A percentile compares a stretch with the other conserved stretches of the same genome.
Conservation (phyloP, 2,888 invertebrate genomes). For the Thecocarcelia acutangulata region DNA sequence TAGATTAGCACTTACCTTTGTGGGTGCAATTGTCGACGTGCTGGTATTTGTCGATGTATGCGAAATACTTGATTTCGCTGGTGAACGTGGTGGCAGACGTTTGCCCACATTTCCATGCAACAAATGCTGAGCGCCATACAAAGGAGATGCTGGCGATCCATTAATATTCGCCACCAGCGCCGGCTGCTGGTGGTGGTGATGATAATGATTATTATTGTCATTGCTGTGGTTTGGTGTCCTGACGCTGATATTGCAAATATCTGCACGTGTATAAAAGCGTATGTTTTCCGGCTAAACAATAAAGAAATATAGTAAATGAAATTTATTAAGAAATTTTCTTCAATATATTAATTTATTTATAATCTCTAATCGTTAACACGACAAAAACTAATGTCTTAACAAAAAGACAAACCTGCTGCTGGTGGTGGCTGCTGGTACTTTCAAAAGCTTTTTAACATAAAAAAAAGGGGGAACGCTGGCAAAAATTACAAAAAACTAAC, state of each 20-base stretch:
- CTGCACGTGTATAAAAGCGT: slow-evolving; percentile 76
- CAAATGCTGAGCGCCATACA: slow-evolving; percentile 59
- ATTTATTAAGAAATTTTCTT: slow-evolving; percentile 38
- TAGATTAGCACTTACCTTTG: slow-evolving; percentile 71
- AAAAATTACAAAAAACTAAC: too few relatives aligned
- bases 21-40: slow-evolving; percentile 75
- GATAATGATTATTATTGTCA: slow-evolving; percentile 60
- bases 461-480: background rate
- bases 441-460: slow-evolving; percentile 20
- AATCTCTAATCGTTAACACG: slow-evolving; percentile 56
- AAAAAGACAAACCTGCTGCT: slow-evolving; percentile 41
- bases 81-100: slow-evolving; percentile 77
- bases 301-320: slow-evolving; percentile 1
- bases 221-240: slow-evolving; percentile 71
- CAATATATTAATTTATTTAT: slow-evolving; percentile 61
- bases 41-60: slow-evolving; percentile 75
- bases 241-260: slow-evolving; percentile 76
- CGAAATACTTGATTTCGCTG: slow-evolving; percentile 76
- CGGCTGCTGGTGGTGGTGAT: slow-evolving; percentile 47
- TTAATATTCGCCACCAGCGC: slow-evolving; percentile 54
- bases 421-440: slow-evolving; percentile 39
- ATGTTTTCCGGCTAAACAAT: slow-evolving; percentile 59
- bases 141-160: slow-evolving; percentile 43
- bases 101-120: slow-evolving; percentile 70
- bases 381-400: slow-evolving; percentile 42